phyloP scores from a whole-genome alignment of 2,113 vertebrate genomes.

The Phoenicopterus ruber region DNA sequence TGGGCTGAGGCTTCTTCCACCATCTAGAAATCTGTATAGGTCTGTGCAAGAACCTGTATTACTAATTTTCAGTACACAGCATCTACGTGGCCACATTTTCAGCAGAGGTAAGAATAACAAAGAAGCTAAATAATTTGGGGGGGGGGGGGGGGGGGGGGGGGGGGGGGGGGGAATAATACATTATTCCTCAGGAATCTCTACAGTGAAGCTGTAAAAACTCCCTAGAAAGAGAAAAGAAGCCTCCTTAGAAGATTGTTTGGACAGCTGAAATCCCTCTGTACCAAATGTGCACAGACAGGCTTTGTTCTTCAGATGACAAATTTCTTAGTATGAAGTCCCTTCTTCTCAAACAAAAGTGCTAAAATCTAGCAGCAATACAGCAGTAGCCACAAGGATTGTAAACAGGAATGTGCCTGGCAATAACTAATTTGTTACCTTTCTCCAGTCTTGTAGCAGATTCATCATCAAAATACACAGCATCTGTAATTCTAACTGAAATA shows the following conservation, averaged over 20 bases:
- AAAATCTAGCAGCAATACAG: not conserved
- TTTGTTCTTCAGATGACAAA: not conserved
- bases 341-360: not conserved
- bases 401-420: not conserved
- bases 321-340: not conserved
- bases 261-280: not conserved
- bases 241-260: not conserved
- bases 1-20: not conserved
- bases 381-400: not conserved
- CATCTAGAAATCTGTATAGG: not conserved
- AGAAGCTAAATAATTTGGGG: not conserved
- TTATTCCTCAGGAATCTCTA: not conserved
- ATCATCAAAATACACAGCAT: not conserved
- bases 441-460: not conserved
- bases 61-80: not conserved
- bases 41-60: not conserved
- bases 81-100: not conserved
- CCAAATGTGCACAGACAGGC: not conserved
- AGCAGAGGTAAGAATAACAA: not conserved
- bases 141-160: too few species aligned
- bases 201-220: not conserved
- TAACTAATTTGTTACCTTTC: not conserved
- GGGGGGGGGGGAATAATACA: too few species aligned
- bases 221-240: not conserved
- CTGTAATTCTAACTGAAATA: not conserved